phyloP scores from a whole-genome alignment of 2,888 invertebrate species.

The Hypsopygia costalis region DNA sequence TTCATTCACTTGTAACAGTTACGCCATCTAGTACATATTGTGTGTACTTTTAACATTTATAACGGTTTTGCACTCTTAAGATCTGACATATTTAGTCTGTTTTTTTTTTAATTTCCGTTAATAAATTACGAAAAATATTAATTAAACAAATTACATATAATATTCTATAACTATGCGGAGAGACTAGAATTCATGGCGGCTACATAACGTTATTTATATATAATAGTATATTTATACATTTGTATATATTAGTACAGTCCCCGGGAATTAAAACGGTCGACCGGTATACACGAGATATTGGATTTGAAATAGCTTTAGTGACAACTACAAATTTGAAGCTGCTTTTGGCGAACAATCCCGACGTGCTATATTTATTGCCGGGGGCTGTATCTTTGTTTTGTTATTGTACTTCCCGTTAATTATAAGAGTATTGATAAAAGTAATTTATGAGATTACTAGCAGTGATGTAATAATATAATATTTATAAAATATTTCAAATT shows the following conservation, averaged over 20 bases:
- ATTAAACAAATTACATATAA: slow-evolving; percentile 50
- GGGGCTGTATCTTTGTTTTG: not conserved
- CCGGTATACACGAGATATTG: no score
- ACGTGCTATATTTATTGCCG: not conserved
- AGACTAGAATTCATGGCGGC: slow-evolving; percentile 75
- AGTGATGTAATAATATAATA: no score
- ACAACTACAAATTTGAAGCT: no score
- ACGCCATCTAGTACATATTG: no score
- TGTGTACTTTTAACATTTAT: no score
- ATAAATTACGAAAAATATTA: slow-evolving; percentile 19
- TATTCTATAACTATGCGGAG: slow-evolving; percentile 59
- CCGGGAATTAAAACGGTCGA: no score
- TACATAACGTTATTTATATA: slow-evolving; percentile 48
- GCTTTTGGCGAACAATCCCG: not conserved
- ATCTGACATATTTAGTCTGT: no score
- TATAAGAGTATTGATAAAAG: not conserved
- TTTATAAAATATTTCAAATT: no score
- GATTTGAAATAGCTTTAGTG: no score
- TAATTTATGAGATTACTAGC: no score
- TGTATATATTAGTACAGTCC: slow-evolving; percentile 20
- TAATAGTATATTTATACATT: slow-evolving; percentile 40
- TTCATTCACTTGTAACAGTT: no score
- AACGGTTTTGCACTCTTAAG: no score
- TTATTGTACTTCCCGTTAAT: slow-evolving; percentile 1
- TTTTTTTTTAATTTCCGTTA: slow-evolving; percentile 2